These are phyloP conservation scores for Denticeps clupeoides DNA, from an alignment of 2,797 vertebrate species.

Conservation along the genomic window DNA sequence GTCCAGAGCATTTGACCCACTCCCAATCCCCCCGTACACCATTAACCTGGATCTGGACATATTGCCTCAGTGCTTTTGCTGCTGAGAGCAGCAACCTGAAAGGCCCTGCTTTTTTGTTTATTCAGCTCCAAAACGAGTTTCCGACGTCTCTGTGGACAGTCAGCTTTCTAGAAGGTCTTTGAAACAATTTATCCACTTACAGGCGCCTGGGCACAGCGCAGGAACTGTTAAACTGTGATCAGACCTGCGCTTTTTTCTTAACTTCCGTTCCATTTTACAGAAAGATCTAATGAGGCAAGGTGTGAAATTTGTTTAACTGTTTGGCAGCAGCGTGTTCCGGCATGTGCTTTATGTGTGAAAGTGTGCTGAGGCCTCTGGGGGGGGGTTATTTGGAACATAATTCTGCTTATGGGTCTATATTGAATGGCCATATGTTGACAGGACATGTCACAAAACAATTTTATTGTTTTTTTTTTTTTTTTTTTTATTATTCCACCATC, in stretches of 20 bases:
- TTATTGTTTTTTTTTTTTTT: slow-evolving; percentile 20
- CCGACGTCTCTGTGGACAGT: slow-evolving; percentile 10
- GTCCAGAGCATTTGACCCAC: slow-evolving; percentile 14
- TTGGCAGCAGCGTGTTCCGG: too few relatives aligned
- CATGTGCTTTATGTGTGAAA: too few relatives aligned
- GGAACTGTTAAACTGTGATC: slow-evolving; percentile 1
- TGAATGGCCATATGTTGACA: background rate
- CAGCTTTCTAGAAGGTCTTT: slow-evolving; percentile 10
- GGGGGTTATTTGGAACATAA: too few relatives aligned
- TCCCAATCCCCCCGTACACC: slow-evolving; percentile 13
- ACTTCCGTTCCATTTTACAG: background rate
- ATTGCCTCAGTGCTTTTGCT: slow-evolving; percentile 9
- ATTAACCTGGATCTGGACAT: slow-evolving; percentile 20
- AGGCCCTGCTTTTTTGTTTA: slow-evolving; percentile 6
- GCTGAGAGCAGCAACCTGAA: slow-evolving; percentile 12
- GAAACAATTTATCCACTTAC: slow-evolving; percentile 20
- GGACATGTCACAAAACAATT: background rate
- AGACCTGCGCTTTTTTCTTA: background rate
- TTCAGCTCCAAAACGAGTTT: slow-evolving; percentile 16
- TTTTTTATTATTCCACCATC: slow-evolving; percentile 20
- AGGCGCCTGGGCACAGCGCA: slow-evolving; percentile 11
- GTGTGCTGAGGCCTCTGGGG: too few relatives aligned
- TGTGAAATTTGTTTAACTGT: too few relatives aligned
- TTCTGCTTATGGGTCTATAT: too few relatives aligned
- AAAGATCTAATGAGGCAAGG: too few relatives aligned